Percentiles rank a stretch among this genome's conserved stretches.
Evolutionary conservation across 2,113 vertebrate species (phyloP).

Genomic region (Corythaixoides concolor): DNA sequence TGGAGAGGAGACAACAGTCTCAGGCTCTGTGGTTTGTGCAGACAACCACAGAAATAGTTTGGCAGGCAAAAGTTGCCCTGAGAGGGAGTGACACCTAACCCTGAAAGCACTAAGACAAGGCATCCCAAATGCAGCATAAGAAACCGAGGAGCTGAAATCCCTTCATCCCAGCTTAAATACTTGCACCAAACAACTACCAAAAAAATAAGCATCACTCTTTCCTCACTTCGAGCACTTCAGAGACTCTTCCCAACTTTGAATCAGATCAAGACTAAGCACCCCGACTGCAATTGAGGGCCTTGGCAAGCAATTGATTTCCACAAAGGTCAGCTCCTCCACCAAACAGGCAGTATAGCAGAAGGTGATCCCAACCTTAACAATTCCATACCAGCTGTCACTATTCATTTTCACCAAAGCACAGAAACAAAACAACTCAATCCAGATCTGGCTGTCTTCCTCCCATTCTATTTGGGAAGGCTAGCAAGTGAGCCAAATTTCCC

Average conservation of each 20-base stretch:
- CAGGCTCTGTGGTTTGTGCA: neutral
- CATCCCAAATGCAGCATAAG: neutral
- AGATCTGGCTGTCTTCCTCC: neutral
- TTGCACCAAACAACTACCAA: neutral
- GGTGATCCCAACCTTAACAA: neutral
- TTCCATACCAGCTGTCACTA: neutral
- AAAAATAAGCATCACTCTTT: neutral
- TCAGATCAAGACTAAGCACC: neutral
- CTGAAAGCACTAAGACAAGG: neutral
- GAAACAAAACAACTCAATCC: neutral
- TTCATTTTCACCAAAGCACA: neutral
- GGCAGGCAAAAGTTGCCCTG: neutral
- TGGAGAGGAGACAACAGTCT: neutral
- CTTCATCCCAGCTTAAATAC: neutral
- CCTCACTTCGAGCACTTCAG: neutral
- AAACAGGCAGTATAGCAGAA: neutral
- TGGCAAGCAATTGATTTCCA: neutral
- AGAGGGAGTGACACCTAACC: neutral
- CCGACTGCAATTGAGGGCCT: fast-evolving
- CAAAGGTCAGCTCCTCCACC: neutral
- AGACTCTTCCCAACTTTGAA: neutral
- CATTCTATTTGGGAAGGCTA: neutral
- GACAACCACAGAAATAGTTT: neutral
- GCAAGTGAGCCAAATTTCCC: neutral
- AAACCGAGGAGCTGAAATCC: neutral